Evolutionary conservation across 2,113 vertebrate species (phyloP).

Genomic region (Octodon degus): DNA sequence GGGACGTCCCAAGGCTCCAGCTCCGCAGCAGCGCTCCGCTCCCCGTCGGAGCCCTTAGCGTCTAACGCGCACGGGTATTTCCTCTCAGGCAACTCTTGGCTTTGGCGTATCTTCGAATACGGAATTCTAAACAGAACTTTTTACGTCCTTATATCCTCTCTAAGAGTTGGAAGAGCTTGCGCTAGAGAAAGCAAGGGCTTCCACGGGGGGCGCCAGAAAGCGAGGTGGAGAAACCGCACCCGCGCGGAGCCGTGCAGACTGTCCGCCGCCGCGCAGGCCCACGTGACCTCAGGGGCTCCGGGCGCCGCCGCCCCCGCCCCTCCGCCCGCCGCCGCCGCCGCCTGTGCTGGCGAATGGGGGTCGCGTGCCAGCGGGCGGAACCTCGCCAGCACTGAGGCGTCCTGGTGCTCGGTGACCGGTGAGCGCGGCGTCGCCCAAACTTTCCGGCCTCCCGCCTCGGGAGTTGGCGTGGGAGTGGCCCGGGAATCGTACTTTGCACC

Average conservation of each 20-base stretch:
- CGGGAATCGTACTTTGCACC: neutral
- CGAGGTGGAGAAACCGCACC: fast-evolving
- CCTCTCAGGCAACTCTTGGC: neutral
- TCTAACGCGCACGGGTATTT: neutral
- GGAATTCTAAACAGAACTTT: slow-evolving; percentile 47
- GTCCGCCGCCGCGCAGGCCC: neutral
- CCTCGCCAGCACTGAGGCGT: neutral
- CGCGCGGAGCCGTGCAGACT: fast-evolving
- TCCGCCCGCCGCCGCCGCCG: no score
- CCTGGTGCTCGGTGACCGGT: neutral
- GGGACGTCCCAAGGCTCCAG: neutral
- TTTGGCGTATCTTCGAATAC: neutral
- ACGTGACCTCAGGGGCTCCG: slow-evolving; percentile 46
- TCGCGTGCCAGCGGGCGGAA: neutral
- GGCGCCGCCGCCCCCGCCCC: neutral
- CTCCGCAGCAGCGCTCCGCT: neutral
- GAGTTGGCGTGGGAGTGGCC: neutral
- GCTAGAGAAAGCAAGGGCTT: neutral
- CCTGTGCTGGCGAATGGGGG: fast-evolving
- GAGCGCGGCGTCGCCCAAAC: slow-evolving; percentile 40
- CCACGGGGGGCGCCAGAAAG: no score
- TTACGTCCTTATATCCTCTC: neutral
- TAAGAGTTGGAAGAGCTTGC: neutral
- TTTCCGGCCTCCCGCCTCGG: neutral
- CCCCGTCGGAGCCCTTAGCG: neutral